Conservation (phyloP, 2,888 invertebrate species). For the Apamea anceps region DNA sequence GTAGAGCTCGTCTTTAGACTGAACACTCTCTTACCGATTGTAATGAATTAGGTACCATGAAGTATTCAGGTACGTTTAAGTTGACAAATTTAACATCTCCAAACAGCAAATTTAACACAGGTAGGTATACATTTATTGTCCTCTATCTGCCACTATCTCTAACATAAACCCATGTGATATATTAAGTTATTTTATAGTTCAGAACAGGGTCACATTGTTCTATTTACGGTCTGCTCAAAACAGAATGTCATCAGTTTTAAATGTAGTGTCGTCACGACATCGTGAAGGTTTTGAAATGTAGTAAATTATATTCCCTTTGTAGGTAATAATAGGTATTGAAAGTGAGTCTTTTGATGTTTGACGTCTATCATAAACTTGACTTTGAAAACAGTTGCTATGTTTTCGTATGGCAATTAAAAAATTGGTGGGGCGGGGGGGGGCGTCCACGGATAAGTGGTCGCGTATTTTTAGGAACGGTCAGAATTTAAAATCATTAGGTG, state of each 20-base stretch:
- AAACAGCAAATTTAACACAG: too few relatives aligned
- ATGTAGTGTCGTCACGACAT: slow-evolving; percentile 29
- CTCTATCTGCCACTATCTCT: not conserved
- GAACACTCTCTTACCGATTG: too few relatives aligned
- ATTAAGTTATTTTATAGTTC: slow-evolving; percentile 7
- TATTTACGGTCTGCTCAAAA: slow-evolving; percentile 23
- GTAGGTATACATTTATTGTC: not conserved
- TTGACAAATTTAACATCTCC: too few relatives aligned
- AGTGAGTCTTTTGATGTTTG: not conserved
- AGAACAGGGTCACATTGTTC: slow-evolving; percentile 10
- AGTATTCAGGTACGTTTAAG: too few relatives aligned
- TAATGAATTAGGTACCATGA: too few relatives aligned
- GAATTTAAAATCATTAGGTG: too few relatives aligned
- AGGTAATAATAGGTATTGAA: not conserved
- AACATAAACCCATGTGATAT: not conserved
- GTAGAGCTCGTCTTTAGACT: too few relatives aligned
- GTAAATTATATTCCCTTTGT: not conserved
- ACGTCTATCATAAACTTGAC: not conserved
- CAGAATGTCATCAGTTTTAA: slow-evolving; percentile 8
- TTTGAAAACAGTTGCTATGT: not conserved
- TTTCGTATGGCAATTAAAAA: not conserved
- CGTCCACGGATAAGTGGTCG: too few relatives aligned
- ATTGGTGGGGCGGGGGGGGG: too few relatives aligned
- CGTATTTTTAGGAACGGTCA: too few relatives aligned
- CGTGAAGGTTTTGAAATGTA: not conserved